Conservation (phyloP, 1,140 invertebrate species). For the Drosophila virilis region DNA sequence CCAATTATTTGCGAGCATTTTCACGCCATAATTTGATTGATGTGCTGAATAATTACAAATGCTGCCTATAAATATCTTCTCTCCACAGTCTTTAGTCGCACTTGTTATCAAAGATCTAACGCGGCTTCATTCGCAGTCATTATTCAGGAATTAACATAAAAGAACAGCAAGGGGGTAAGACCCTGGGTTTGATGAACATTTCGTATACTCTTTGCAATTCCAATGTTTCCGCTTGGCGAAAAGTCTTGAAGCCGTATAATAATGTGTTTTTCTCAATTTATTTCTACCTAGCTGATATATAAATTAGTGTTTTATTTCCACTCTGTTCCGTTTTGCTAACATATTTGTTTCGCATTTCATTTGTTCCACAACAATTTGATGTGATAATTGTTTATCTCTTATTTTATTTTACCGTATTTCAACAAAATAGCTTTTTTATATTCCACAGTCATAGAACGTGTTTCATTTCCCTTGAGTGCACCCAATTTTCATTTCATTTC, state of each 20-base stretch:
- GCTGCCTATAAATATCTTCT: constrained; percentile 31
- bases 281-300: too few relatives aligned
- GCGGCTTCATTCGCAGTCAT: constrained; percentile 10
- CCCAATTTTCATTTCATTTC: too few relatives aligned
- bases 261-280: too few relatives aligned
- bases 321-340: too few relatives aligned
- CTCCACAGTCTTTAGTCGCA: constrained; percentile 7
- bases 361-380: too few relatives aligned
- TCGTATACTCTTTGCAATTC: not conserved
- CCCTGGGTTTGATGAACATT: not conserved
- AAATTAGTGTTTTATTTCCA: too few relatives aligned
- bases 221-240: not conserved
- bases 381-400: too few relatives aligned
- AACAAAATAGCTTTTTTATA: too few relatives aligned
- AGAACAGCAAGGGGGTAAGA: not conserved
- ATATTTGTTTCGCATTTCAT: not conserved
- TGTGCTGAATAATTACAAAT: constrained; percentile 56
- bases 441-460: too few relatives aligned
- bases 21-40: constrained; percentile 67
- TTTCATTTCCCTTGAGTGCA: too few relatives aligned
- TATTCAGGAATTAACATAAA: constrained; percentile 30
- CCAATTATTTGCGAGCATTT: constrained; percentile 68
- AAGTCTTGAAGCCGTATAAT: too few relatives aligned
- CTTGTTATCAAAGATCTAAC: constrained; percentile 37
- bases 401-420: too few relatives aligned